Conservation (phyloP, 2,797 vertebrate species). For the Tapera naevia region DNA sequence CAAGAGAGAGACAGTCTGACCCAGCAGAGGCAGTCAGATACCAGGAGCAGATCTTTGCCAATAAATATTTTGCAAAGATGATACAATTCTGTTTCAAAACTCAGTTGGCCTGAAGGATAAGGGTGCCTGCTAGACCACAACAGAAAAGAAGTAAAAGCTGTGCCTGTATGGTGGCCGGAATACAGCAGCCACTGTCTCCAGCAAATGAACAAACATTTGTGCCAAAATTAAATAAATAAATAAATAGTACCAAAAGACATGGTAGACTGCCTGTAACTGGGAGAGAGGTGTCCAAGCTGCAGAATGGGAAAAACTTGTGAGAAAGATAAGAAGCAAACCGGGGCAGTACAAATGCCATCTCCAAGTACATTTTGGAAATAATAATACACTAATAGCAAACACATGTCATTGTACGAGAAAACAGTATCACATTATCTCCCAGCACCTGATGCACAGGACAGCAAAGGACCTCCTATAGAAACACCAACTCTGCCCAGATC, state of each 20-base stretch:
- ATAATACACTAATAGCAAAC: neutral
- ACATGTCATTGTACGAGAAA: neutral
- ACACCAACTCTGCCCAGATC: neutral
- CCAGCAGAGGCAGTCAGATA: neutral
- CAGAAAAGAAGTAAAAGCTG: neutral
- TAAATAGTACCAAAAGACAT: neutral
- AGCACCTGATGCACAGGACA: neutral
- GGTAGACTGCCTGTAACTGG: neutral
- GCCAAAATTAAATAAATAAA: neutral
- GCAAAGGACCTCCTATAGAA: neutral
- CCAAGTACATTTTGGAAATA: neutral
- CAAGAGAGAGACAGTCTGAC: neutral
- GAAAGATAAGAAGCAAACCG: neutral
- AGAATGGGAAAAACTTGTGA: neutral
- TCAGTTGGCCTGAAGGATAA: neutral
- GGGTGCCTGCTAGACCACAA: neutral
- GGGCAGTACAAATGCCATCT: neutral
- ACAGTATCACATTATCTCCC: neutral
- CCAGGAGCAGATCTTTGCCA: neutral
- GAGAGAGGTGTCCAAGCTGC: neutral
- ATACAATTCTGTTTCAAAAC: neutral
- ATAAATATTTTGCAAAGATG: rapidly evolving
- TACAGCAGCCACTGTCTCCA: neutral
- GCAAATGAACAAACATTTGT: neutral
- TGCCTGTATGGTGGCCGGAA: neutral